Conservation (phyloP, 2,113 vertebrate species). For the Menura novaehollandiae region DNA sequence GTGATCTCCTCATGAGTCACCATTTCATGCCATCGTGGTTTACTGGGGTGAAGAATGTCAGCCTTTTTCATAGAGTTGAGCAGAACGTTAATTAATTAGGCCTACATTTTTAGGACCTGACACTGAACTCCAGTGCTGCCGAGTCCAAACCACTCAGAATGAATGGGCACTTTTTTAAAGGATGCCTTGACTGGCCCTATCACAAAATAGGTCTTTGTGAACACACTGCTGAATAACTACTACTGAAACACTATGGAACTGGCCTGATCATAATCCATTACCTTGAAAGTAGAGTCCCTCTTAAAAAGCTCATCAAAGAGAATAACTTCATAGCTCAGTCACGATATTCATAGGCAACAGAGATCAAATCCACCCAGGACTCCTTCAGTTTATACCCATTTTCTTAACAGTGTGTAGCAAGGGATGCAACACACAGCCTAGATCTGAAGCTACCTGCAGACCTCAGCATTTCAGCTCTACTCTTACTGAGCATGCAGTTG, state of each 20-base stretch:
- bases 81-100: neutral
- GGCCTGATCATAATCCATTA: neutral
- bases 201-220: neutral
- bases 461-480: neutral
- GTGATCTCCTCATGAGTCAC: neutral
- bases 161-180: neutral
- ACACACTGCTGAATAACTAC: neutral
- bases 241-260: neutral
- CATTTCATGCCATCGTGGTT: neutral
- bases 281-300: neutral
- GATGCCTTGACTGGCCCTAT: neutral
- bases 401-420: neutral
- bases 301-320: conserved; percentile 24
- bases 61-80: neutral
- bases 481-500: neutral
- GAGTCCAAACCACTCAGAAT: neutral
- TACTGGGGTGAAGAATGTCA: neutral
- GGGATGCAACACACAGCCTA: neutral
- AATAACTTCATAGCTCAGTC: neutral
- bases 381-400: neutral
- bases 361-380: neutral
- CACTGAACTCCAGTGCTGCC: neutral
- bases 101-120: neutral
- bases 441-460: neutral
- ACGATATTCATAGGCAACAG: neutral